A percentile compares a stretch with the other conserved stretches of the same genome.
phyloP scores from a whole-genome alignment of 2,797 vertebrate genomes.

The Octomys mimax region DNA sequence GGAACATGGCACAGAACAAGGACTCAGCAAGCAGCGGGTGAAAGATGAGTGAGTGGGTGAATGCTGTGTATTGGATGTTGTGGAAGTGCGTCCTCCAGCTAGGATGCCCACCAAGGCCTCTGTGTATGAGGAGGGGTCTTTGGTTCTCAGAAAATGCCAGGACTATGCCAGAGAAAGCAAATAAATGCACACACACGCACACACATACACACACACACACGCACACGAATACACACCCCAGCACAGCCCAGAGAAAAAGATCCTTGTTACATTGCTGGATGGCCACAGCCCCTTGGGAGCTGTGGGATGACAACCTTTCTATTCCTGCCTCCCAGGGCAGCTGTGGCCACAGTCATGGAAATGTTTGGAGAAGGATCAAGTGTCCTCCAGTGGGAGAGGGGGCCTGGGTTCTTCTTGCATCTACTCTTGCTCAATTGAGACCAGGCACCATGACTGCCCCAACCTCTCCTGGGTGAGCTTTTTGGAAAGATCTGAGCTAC shows the following conservation, averaged over 20 bases:
- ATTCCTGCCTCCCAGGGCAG: not conserved
- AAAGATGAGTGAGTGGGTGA: not conserved
- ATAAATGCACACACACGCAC: not conserved
- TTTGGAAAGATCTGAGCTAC: not conserved
- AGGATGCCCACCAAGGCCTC: not conserved
- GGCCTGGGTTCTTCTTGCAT: not conserved
- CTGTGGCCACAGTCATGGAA: not conserved
- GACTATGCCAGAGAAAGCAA: not conserved
- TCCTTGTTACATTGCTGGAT: not conserved
- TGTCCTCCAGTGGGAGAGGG: not conserved
- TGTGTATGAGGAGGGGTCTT: not conserved
- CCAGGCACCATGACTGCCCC: fast-evolving
- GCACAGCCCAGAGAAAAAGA: not conserved
- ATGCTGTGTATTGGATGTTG: not conserved
- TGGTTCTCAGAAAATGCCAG: not conserved
- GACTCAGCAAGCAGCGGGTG: not conserved
- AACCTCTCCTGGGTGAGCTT: not conserved
- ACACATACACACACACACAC: not conserved
- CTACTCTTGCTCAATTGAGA: not conserved
- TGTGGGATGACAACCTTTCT: not conserved
- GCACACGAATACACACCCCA: not conserved
- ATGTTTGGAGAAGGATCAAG: not conserved
- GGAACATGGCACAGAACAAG: not conserved
- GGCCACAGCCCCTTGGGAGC: not conserved
- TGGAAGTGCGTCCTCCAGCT: not conserved